Base-by-base conservation (phyloP, 2,888 invertebrate species). In the Melinaea menophilus region DNA sequence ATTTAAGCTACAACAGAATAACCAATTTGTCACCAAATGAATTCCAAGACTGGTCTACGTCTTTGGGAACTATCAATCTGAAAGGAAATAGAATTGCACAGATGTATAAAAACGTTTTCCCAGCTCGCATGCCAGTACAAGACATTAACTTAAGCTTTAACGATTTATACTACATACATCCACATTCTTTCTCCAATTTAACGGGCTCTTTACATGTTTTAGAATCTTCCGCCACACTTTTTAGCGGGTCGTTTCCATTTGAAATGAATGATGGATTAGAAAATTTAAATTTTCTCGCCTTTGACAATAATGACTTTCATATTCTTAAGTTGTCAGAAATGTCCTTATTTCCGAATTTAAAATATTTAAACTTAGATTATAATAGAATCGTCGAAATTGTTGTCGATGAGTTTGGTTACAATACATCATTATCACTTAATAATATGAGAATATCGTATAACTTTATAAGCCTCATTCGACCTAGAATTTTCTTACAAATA, bases 71-170 rank as follows among this genome's bases (percentile, higher is more conserved):
- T 71, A 92, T 97, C 67, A 92, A 97, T 72, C 89, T 97, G 73
- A 92, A 95, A 69, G 97, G 97, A 86, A 97, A 97, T 82, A 93
- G 95, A 81, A 94, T 97, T 71, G 94, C 95, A 46, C 94, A 92
- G 81, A 89, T 95, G 72, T 93, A 93, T 77, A 91, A 93, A 70
- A 93, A 93, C 75, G 93, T 95, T 71, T 95, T 97, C 82, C 92
- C 93, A 65, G 94, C 94, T 51, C 92, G 95, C 59, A 93, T 93
- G 69, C 93, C 95, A 71, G 92, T 98, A 72, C 95, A 95, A 76
- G 97, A 98, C 85, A 93, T 98, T 70, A 96, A 96, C 86, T 89
- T 98, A 71, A 97, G 97, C 79, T 97, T 98, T 85, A 98, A 98
- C 85, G 95, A 96, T 77, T 92, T 98, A 69, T 94, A 94, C 73